These are phyloP conservation scores for Campylorhamphus procurvoides DNA, from an alignment of 2,113 vertebrate species.

Conservation along the genomic window DNA sequence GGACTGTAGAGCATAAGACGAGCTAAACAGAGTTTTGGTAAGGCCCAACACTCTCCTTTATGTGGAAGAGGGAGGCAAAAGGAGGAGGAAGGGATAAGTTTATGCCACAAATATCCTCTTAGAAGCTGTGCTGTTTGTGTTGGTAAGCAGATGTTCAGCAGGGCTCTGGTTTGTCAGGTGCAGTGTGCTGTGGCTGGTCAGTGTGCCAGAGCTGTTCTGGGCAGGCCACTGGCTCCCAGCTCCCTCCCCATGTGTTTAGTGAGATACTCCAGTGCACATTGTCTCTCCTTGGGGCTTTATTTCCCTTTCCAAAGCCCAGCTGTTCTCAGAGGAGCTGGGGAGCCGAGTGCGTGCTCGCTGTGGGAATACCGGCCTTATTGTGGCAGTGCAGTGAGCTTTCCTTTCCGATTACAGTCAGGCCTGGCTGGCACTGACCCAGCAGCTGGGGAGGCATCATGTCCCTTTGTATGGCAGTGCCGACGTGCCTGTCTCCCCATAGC, in stretches of 20 bases:
- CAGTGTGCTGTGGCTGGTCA: neutral
- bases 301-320: neutral
- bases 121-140: neutral
- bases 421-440: conserved; percentile 56
- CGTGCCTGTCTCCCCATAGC: conserved; percentile 72
- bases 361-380: neutral
- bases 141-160: neutral
- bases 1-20: neutral
- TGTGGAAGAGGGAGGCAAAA: neutral
- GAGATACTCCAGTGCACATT: accelerated
- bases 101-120: neutral
- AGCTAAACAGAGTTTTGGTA: neutral
- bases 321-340: accelerated
- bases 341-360: neutral
- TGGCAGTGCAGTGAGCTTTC: neutral
- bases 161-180: neutral
- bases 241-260: neutral
- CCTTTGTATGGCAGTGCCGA: conserved; percentile 55
- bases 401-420: neutral
- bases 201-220: neutral
- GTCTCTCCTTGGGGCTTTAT: neutral
- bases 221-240: neutral
- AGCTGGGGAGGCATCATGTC: conserved; percentile 50
- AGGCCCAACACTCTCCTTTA: neutral
- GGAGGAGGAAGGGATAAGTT: neutral